Evolutionary conservation across 2,888 invertebrate genomes (phyloP).

Genomic region (Drosophila recens): DNA sequence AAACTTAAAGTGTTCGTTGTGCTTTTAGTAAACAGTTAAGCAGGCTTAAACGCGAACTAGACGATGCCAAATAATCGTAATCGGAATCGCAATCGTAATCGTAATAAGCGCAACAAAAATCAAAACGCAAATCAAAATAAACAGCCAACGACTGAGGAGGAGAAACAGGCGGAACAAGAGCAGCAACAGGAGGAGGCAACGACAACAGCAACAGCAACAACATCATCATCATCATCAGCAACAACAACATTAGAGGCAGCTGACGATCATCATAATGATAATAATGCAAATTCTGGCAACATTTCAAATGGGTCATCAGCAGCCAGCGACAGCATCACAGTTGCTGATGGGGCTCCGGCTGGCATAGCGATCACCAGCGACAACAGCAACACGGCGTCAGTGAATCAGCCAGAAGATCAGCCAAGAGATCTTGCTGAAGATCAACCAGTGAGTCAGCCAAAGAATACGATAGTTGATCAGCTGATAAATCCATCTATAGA

Average conservation of each 20-base stretch:
- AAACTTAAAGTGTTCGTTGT: constrained; percentile 33
- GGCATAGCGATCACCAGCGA: constrained; percentile 34
- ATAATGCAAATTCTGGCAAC: constrained; percentile 76
- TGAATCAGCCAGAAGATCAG: constrained; percentile 21
- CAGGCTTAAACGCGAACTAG: constrained; percentile 52
- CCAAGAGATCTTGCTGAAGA: constrained; percentile 12
- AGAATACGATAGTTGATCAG: background rate
- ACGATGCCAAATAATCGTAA: constrained; percentile 83
- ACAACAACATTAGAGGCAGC: constrained; percentile 8
- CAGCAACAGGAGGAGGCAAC: constrained; percentile 6
- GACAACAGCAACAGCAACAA: constrained; percentile 7
- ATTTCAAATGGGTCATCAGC: constrained; percentile 73
- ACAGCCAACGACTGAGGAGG: constrained; percentile 24
- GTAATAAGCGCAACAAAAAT: constrained; percentile 79
- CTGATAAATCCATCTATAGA: background rate
- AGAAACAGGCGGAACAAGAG: constrained; percentile 11
- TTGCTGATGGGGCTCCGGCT: constrained; percentile 38
- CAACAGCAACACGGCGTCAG: constrained; percentile 18
- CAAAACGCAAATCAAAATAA: constrained; percentile 66
- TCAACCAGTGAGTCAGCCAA: constrained; percentile 17
- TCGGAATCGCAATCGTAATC: constrained; percentile 78
- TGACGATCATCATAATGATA: constrained; percentile 47
- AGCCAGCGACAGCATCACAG: constrained; percentile 31
- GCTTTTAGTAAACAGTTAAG: constrained; percentile 33
- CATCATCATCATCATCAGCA: constrained; percentile 18